Percentiles rank a stretch among this genome's conserved stretches.
These are phyloP conservation scores for Belgica antarctica DNA, from an alignment of 2,888 invertebrate genomes.

Conservation along the genomic window DNA sequence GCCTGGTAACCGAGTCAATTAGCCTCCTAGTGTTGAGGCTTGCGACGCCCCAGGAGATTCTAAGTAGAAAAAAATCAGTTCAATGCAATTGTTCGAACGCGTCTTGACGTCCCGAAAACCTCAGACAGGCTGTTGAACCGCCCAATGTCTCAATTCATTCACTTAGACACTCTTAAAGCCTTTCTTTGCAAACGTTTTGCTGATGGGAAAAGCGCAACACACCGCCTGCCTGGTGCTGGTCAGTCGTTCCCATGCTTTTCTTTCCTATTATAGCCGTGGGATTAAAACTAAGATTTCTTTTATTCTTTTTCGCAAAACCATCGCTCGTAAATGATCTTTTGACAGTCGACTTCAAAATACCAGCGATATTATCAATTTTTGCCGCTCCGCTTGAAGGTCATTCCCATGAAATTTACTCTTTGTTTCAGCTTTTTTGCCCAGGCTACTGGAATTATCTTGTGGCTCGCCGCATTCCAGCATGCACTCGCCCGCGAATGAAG, in stretches of 20 bases:
- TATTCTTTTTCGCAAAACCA: neutral
- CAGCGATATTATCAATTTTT: constrained; percentile 13
- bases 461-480: neutral
- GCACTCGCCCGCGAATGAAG: neutral
- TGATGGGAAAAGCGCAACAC: no score
- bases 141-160: no score
- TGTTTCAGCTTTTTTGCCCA: neutral
- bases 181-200: no score
- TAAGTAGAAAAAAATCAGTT: no score
- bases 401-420: constrained; percentile 37
- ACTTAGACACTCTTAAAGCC: no score
- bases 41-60: no score
- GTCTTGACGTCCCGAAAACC: no score
- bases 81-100: no score
- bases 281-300: neutral
- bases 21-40: no score
- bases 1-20: no score
- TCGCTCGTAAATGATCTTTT: constrained; percentile 13
- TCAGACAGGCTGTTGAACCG: no score
- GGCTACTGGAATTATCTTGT: constrained; percentile 5
- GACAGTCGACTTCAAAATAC: neutral
- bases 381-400: constrained; percentile 28
- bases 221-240: no score
- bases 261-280: constrained; percentile 21
- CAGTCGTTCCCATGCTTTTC: constrained; percentile 28